These are phyloP conservation scores for Drosophila falleni DNA, from an alignment of 2,888 invertebrate genomes.

Conservation along the genomic window DNA sequence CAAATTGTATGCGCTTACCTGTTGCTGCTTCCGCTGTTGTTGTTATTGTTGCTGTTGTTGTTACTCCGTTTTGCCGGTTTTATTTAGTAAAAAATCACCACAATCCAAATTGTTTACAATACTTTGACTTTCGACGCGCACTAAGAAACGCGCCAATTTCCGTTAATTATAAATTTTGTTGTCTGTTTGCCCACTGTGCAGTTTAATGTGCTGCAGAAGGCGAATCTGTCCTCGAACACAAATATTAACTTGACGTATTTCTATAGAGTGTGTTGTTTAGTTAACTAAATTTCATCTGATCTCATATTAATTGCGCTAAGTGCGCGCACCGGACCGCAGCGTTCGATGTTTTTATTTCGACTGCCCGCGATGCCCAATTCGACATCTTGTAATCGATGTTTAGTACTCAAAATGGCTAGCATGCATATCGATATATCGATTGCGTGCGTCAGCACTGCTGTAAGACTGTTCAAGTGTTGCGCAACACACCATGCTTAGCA, in stretches of 20 bases:
- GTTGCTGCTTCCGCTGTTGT: conserved; percentile 40
- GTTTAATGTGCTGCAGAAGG: conserved; percentile 38
- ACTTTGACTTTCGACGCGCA: conserved; percentile 6
- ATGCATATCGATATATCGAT: conserved; percentile 34
- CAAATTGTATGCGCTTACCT: conserved; percentile 51
- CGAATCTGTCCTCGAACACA: conserved; percentile 32
- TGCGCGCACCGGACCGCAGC: conserved; percentile 46
- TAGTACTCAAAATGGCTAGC: conserved; percentile 42
- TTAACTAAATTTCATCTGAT: conserved; percentile 35
- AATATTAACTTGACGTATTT: conserved; percentile 64
- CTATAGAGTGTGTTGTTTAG: conserved; percentile 56
- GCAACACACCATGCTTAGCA: not conserved
- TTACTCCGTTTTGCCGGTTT: conserved; percentile 39
- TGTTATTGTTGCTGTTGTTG: conserved; percentile 34
- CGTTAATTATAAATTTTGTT: conserved; percentile 21
- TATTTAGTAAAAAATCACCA: conserved; percentile 20
- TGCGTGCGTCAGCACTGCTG: conserved; percentile 25
- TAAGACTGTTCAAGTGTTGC: conserved; percentile 3
- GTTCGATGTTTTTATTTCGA: conserved; percentile 46
- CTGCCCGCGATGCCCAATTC: conserved; percentile 53
- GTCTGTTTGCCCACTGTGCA: conserved; percentile 14
- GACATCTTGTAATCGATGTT: conserved; percentile 36
- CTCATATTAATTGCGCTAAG: conserved; percentile 33
- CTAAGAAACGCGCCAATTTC: conserved; percentile 24
- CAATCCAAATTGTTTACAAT: conserved; percentile 15